phyloP scores from a whole-genome alignment of 2,113 vertebrate genomes.

The Pachyramphus minor region DNA sequence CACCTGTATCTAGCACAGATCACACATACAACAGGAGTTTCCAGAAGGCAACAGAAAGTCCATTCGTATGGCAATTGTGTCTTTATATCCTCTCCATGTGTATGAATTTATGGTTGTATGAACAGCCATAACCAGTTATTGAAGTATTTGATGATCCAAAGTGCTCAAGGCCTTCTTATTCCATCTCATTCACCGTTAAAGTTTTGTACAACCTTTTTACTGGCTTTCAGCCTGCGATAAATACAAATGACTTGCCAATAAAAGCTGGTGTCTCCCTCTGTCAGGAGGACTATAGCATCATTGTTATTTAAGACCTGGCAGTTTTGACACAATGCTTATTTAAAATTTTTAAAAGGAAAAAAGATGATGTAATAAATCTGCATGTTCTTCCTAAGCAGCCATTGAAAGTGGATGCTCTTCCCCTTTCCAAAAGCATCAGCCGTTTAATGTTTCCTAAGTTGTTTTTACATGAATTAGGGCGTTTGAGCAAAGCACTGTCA shows the following conservation, averaged over 20 bases:
- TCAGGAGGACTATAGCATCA: neutral
- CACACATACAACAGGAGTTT: neutral
- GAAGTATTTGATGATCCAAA: conserved; percentile 11
- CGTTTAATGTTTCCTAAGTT: conserved; percentile 56
- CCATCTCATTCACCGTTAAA: neutral
- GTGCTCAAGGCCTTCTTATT: neutral
- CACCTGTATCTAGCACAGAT: neutral
- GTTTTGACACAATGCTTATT: conserved; percentile 45
- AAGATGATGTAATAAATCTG: conserved; percentile 33
- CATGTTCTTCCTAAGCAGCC: neutral
- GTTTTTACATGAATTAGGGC: conserved; percentile 67
- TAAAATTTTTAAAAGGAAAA: conserved; percentile 35
- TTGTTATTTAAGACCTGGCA: conserved; percentile 39
- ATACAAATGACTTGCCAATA: neutral
- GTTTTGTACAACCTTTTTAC: neutral
- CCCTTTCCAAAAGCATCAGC: conserved; percentile 27
- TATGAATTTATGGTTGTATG: conserved; percentile 14
- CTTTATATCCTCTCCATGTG: conserved; percentile 27
- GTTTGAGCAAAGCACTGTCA: conserved; percentile 59
- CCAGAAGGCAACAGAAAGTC: conserved; percentile 7
- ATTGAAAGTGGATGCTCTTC: conserved; percentile 12
- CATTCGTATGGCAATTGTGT: neutral
- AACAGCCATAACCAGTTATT: conserved; percentile 25
- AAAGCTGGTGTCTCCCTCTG: neutral
- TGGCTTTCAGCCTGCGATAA: neutral